Percentiles rank a stretch among this genome's conserved stretches.
Conservation (phyloP, 2,797 vertebrate genomes). For the Bufotes viridis region DNA sequence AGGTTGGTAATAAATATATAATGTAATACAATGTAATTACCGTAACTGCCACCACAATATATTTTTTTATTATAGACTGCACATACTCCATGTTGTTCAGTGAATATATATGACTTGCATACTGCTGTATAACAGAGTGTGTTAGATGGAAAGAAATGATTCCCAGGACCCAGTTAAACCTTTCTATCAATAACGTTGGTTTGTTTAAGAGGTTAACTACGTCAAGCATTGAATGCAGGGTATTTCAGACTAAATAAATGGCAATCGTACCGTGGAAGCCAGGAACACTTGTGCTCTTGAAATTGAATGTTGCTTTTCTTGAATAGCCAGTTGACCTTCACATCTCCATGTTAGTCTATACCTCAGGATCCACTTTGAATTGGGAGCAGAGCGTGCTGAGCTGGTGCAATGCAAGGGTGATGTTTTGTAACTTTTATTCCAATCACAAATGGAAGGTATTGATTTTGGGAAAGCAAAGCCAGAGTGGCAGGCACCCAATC, state of each 20-base stretch:
- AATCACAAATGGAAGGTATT: conserved; percentile 78
- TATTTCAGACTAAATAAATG: conserved; percentile 2
- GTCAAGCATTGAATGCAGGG: not conserved
- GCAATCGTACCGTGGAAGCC: not conserved
- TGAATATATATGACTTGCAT: not conserved
- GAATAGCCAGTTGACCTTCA: conserved; percentile 46
- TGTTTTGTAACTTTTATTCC: conserved; percentile 65
- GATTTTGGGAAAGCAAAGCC: conserved; percentile 78
- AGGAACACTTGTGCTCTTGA: not conserved
- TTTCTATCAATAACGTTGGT: conserved; percentile 15
- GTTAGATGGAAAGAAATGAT: not conserved
- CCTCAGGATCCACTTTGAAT: conserved; percentile 12
- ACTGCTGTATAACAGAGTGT: not conserved
- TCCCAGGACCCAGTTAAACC: not conserved
- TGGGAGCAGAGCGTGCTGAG: conserved; percentile 36
- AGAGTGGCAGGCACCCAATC: conserved; percentile 80
- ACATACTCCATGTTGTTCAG: too few species aligned
- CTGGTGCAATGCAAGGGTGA: conserved; percentile 11
- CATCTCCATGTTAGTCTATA: conserved; percentile 34
- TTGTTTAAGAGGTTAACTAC: conserved; percentile 28
- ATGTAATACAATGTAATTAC: too few species aligned
- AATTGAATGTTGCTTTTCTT: conserved; percentile 29
- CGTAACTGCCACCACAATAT: too few species aligned
- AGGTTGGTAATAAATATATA: too few species aligned
- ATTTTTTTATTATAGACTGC: too few species aligned